These are phyloP conservation scores for Aurelia sp. DNA, from an alignment of 30 jellyfish, hydroid and myxozoan species.

Conservation along the genomic window DNA sequence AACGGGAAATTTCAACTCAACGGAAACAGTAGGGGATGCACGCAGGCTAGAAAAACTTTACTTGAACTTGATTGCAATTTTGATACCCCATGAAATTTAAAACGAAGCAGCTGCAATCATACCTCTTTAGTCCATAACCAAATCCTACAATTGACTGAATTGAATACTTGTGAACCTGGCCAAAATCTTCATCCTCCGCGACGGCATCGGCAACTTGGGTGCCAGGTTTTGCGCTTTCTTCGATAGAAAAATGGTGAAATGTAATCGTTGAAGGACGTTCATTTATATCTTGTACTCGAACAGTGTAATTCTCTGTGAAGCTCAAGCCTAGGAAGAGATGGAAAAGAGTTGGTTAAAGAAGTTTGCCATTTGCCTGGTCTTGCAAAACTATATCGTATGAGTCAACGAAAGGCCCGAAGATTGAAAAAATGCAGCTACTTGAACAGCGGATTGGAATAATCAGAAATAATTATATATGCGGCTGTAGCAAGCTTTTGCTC, in stretches of 20 bases:
- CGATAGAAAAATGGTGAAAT: conserved; percentile 11
- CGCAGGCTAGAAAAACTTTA: too few relatives aligned
- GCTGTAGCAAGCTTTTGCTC: too few relatives aligned
- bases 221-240: conserved; percentile 66
- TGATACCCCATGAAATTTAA: too few relatives aligned
- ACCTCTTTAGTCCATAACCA: conserved; percentile 33
- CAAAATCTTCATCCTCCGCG: conserved; percentile 83
- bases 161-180: conserved; percentile 73
- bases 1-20: too few relatives aligned
- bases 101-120: not conserved
- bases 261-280: conserved; percentile 72
- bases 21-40: too few relatives aligned
- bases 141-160: conserved; percentile 38
- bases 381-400: too few relatives aligned
- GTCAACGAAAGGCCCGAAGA: too few relatives aligned
- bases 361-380: too few relatives aligned
- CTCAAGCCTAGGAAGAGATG: conserved; percentile 57
- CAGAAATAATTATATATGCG: too few relatives aligned
- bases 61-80: too few relatives aligned
- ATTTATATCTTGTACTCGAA: conserved; percentile 71
- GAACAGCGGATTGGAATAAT: too few relatives aligned
- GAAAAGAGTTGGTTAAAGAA: not conserved
- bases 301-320: conserved; percentile 31
- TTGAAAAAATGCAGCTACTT: too few relatives aligned
- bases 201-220: conserved; percentile 55